Conservation (phyloP, 2,797 vertebrate genomes). For the Sylvia borin region DNA sequence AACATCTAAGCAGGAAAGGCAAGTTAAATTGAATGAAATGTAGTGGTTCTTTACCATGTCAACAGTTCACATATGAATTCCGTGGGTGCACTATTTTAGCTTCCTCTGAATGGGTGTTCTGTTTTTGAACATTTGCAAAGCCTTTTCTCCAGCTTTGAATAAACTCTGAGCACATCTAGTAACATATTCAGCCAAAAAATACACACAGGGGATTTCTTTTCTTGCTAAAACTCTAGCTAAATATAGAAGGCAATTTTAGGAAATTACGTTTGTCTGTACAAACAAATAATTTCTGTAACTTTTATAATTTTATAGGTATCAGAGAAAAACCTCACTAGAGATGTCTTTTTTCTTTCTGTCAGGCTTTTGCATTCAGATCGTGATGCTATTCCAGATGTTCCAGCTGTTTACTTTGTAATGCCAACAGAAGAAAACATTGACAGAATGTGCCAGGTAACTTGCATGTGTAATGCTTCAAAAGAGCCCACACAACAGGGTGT, state of each 20-base stretch:
- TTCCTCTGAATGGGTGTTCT: background rate
- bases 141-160: background rate
- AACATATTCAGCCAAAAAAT: background rate
- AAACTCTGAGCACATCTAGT: background rate
- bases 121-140: background rate
- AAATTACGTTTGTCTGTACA: background rate
- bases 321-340: background rate
- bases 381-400: conserved; percentile 95
- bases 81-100: background rate
- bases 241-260: background rate
- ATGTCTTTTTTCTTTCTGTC: conserved; percentile 4
- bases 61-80: background rate
- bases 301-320: background rate
- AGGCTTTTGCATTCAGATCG: conserved; percentile 95
- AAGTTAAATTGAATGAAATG: background rate
- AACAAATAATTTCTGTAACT: background rate
- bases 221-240: background rate
- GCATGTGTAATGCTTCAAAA: background rate
- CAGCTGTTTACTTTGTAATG: conserved; percentile 96
- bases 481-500: background rate
- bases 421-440: conserved; percentile 98
- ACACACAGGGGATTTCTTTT: background rate
- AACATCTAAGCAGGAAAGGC: background rate
- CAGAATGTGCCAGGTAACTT: conserved; percentile 92
- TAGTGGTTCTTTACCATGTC: background rate